Base-by-base conservation (phyloP, 1,140 invertebrate species). In the Solen grandis region DNA sequence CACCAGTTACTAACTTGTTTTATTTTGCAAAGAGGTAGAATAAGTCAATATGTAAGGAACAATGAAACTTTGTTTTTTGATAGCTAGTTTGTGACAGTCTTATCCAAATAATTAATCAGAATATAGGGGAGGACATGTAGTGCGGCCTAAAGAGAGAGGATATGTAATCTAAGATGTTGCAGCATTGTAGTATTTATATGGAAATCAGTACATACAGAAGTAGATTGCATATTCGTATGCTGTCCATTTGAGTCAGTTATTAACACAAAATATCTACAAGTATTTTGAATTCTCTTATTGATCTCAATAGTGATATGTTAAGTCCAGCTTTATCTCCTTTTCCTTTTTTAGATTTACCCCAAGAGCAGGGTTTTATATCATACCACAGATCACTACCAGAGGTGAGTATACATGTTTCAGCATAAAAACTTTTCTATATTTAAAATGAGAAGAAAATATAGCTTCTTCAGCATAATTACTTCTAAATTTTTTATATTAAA, bases 311-410 rank as follows among this genome's bases (percentile, higher is more conserved):
- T 68, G 33, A 33, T 63, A 35, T 82, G n/a, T n/a, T n/a, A n/a
- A 35, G 16, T 59, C 25, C 2, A 72, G 46, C 5, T 8, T 41
- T 27, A 46, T 50, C 75, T 38, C 55, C 38, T 36, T 75, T 35
- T 78, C 82, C 13, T 81, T 41, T 85, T 85, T 31, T 82, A 90
- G 89, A 90, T 83, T 72, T 54, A 31, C 65, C 81, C 22, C 89
- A 91, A 68, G 89, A 90, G 63, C 85, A 85, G 35, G 87, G 87
- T 10, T 91, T 91, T 81, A 52, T 89, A 19, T 63, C 84, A 14
- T 91, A 87, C 69, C 85, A 85, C 73, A 85, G 83, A 69, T 74
- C 75, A 31, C 65, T 91, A 41, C 86, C 89, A 72, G 87, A 89
- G 88, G 90, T 91, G 80, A 77, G 33, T 33, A 52, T n/a, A 60